phyloP scores from a whole-genome alignment of 2,888 invertebrate genomes.

The Morpho achilles region DNA sequence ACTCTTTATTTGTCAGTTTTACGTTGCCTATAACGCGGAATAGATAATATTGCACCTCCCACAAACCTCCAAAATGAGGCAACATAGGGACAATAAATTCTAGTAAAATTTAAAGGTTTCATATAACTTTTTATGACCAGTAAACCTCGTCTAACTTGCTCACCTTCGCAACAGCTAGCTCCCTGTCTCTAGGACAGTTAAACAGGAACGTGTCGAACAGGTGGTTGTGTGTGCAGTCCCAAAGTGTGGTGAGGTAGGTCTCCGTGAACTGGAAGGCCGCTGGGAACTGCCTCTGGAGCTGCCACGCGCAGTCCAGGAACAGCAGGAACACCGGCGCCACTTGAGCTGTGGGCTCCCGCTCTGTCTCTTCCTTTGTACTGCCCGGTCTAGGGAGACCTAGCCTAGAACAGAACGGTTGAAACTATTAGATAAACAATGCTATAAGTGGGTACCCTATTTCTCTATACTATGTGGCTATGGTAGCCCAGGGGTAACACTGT shows the following conservation, averaged over 20 bases:
- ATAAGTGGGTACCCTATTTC: too few species aligned
- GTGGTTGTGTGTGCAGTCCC: constrained; percentile 93
- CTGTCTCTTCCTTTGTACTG: constrained; percentile 68
- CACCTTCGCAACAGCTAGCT: constrained; percentile 82
- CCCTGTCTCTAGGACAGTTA: constrained; percentile 89
- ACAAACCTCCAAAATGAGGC: too few species aligned
- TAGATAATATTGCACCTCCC: too few species aligned
- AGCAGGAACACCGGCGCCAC: constrained; percentile 91
- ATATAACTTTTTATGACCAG: too few species aligned
- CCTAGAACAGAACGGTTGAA: constrained; percentile 45
- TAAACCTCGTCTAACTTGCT: constrained; percentile 15
- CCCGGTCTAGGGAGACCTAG: constrained; percentile 83
- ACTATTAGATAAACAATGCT: too few species aligned
- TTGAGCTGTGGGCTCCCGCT: constrained; percentile 55
- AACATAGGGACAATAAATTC: too few species aligned
- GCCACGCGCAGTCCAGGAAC: constrained; percentile 96
- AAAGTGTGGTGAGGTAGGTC: constrained; percentile 93
- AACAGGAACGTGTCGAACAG: constrained; percentile 96
- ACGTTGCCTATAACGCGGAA: too few species aligned
- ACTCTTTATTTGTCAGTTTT: too few species aligned
- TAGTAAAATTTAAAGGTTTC: too few species aligned
- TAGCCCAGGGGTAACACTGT: too few species aligned
- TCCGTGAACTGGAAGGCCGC: constrained; percentile 94
- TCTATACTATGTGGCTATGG: too few species aligned
- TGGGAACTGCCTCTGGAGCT: constrained; percentile 92